Percentiles rank a stretch among this genome's conserved stretches.
These are phyloP conservation scores for Agrilus biguttatus DNA, from an alignment of 2,888 invertebrate genomes.

Conservation along the genomic window DNA sequence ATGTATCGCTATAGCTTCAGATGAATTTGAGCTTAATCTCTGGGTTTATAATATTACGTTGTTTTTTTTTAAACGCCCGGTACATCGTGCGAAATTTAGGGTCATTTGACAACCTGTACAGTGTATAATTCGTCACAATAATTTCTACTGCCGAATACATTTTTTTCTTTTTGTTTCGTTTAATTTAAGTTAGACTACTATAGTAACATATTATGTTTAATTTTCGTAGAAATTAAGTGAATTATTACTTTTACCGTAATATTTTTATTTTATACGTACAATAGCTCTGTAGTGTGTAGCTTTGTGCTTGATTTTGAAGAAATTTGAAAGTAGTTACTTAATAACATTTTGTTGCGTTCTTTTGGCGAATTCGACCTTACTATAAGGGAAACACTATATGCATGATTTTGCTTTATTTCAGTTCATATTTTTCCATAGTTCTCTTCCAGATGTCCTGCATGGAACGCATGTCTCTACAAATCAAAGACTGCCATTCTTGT, in stretches of 20 bases:
- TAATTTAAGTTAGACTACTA: neutral
- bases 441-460: no score
- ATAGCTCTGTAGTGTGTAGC: constrained; percentile 17
- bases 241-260: constrained; percentile 7
- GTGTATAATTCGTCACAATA: no score
- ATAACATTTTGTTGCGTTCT: constrained; percentile 17
- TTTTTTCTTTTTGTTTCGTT: neutral
- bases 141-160: no score
- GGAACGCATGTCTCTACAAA: no score
- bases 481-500: neutral
- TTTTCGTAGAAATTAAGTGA: constrained; percentile 5
- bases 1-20: no score
- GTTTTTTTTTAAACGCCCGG: no score
- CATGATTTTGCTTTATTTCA: constrained; percentile 12
- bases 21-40: no score
- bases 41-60: no score
- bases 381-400: constrained; percentile 32
- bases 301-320: constrained; percentile 23
- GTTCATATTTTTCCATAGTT: no score
- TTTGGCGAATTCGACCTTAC: constrained; percentile 32
- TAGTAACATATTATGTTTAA: neutral
- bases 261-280: constrained; percentile 13
- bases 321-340: constrained; percentile 19
- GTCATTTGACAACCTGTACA: no score
- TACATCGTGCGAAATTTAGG: no score